Percentiles rank a stretch among this genome's conserved stretches.
phyloP scores from a whole-genome alignment of 2,113 vertebrate genomes.

The Brachionichthys hirsutus region DNA sequence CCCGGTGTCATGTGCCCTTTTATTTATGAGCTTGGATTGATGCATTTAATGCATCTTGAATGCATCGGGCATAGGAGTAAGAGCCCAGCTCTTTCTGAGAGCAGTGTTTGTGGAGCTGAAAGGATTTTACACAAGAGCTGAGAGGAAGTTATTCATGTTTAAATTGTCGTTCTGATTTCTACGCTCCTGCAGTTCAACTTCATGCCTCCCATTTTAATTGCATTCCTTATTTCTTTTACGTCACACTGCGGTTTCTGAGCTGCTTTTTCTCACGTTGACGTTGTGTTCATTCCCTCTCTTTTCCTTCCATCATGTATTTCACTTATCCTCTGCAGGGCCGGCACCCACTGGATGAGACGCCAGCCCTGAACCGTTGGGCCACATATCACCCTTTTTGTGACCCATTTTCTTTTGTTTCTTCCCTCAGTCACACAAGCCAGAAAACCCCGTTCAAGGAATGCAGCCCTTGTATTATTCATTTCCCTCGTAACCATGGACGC shows the following conservation, averaged over 20 bases:
- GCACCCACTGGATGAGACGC: too few species aligned
- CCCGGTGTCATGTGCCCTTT: too few species aligned
- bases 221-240: too few species aligned
- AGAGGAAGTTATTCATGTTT: not conserved
- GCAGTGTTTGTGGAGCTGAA: not conserved
- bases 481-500: not conserved
- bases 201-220: too few species aligned
- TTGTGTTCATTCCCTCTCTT: not conserved
- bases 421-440: not conserved
- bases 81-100: not conserved
- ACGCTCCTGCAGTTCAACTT: not conserved
- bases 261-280: not conserved
- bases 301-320: too few species aligned
- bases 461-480: not conserved
- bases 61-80: not conserved
- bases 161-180: not conserved
- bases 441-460: constrained; percentile 3
- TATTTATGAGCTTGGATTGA: not conserved
- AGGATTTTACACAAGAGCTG: not conserved
- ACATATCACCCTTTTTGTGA: not conserved
- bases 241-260: too few species aligned
- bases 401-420: constrained; percentile 28
- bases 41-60: not conserved
- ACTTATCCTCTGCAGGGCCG: too few species aligned
- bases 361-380: too few species aligned